These are phyloP conservation scores for Cydia strobilella DNA, from an alignment of 1,140 invertebrate species.

Conservation along the genomic window DNA sequence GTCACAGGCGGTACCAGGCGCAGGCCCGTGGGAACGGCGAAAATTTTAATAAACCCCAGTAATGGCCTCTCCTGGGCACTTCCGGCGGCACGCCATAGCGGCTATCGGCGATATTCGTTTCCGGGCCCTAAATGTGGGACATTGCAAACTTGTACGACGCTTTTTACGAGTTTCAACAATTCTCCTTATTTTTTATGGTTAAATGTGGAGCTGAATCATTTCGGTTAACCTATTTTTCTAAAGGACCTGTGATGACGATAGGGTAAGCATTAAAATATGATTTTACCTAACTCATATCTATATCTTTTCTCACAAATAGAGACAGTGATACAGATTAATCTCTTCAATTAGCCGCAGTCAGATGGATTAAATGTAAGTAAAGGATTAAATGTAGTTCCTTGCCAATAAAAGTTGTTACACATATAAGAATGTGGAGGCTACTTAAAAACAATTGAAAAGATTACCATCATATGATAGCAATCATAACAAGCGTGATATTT, in stretches of 20 bases:
- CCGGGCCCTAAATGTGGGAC: conserved; percentile 2
- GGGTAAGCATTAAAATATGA: no score
- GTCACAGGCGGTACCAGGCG: conserved; percentile 8
- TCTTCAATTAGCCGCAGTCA: no score
- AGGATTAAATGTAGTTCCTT: background rate
- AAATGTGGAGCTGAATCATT: background rate
- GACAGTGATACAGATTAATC: no score
- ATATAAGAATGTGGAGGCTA: background rate
- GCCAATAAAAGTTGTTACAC: background rate
- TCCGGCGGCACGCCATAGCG: background rate
- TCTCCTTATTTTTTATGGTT: background rate
- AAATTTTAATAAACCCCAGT: conserved; percentile 14
- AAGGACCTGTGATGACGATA: no score
- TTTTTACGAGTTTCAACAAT: background rate
- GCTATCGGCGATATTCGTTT: conserved; percentile 1
- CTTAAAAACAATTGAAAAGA: background rate
- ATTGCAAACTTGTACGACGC: background rate
- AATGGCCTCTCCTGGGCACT: conserved; percentile 13
- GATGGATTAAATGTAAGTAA: no score
- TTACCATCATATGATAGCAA: conserved; percentile 1
- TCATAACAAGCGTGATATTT: background rate
- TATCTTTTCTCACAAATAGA: no score
- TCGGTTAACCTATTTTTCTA: background rate
- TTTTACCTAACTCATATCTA: no score
- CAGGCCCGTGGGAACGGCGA: conserved; percentile 2